Evolutionary conservation across 2,797 vertebrate species (phyloP).

Genomic region (Sebastes kiyomatsui): DNA sequence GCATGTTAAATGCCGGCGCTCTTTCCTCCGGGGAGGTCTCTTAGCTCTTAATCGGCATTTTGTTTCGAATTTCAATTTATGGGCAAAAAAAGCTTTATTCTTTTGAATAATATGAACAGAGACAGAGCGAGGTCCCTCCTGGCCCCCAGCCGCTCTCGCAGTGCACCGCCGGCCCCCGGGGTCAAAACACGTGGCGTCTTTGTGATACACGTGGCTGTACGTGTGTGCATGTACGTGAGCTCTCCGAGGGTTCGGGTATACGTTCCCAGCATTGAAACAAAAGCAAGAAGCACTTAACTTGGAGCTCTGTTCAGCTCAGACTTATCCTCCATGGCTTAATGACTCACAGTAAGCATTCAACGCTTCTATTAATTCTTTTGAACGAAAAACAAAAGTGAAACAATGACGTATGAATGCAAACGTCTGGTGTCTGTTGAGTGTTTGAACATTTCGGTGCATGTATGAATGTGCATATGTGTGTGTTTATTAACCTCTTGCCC

Average conservation of each 20-base stretch:
- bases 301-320: neutral
- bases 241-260: neutral
- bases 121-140: constrained; percentile 50
- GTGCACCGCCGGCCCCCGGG: constrained; percentile 4
- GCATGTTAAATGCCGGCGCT: constrained; percentile 72
- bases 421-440: constrained; percentile 43
- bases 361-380: constrained; percentile 3
- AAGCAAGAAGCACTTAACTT: neutral
- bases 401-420: constrained; percentile 19
- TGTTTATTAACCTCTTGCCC: constrained; percentile 75
- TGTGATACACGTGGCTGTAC: constrained; percentile 29
- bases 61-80: constrained; percentile 76
- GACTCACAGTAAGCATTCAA: neutral
- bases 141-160: constrained; percentile 11
- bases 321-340: neutral
- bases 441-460: constrained; percentile 23
- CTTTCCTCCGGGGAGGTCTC: constrained; percentile 63
- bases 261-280: constrained; percentile 11
- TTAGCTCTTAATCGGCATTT: constrained; percentile 73
- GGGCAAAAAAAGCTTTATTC: constrained; percentile 41
- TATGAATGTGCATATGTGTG: constrained; percentile 26
- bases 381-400: constrained; percentile 26
- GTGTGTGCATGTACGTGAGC: neutral
- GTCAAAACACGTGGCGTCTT: constrained; percentile 41
- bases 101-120: constrained; percentile 69